Evolutionary conservation across 2,797 vertebrate species (phyloP), one percentile per base, ranked within the genome.

Genomic region (Lacerta agilis): DNA sequence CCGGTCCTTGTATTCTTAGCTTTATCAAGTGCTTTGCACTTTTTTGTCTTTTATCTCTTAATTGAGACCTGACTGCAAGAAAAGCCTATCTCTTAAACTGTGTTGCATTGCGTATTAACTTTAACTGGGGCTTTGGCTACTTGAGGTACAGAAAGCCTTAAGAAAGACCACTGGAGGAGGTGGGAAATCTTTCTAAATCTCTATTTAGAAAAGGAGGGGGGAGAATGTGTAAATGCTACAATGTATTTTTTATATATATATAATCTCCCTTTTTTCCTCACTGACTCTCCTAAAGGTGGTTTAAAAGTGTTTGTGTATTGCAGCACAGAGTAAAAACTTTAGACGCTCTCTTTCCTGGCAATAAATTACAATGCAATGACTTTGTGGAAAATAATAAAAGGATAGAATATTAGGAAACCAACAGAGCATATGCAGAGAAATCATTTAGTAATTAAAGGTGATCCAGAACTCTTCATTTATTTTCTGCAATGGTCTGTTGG

Each of bases 41-140:
- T 97, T 89, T 97, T 97, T 97, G 90, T 96, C 98, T 99, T 98
- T 99, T 98, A 99, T 99, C 98, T 99, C 98, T 97, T 98, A 98
- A 98, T 97, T 97, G 98, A 98, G 98, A 98, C 98, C 98, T 98
- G 98, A 98, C 97, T 97, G 97, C 97, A 96, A 98, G 98, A 98
- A 98, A 97, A 97, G 98, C 98, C 98, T 99, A 98, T 99, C 98
- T 99, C 97, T 97, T 97, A 93, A 97, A 98, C 97, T 98, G 97
- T 97, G 98, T 97, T 98, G 96, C 96, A 98, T 98, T 98, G 97
- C 98, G 97, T 97, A 98, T 99, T 99, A 98, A 98, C 98, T 98
- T 98, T 97, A 98, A 98, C 95, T 98, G 98, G 27, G 58, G 86
- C 98, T 98, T 98, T 97, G 97, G 96, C 96, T 97, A 97, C 97